phyloP scores from a whole-genome alignment of 2,888 invertebrate species.

The Athetis lepigone region DNA sequence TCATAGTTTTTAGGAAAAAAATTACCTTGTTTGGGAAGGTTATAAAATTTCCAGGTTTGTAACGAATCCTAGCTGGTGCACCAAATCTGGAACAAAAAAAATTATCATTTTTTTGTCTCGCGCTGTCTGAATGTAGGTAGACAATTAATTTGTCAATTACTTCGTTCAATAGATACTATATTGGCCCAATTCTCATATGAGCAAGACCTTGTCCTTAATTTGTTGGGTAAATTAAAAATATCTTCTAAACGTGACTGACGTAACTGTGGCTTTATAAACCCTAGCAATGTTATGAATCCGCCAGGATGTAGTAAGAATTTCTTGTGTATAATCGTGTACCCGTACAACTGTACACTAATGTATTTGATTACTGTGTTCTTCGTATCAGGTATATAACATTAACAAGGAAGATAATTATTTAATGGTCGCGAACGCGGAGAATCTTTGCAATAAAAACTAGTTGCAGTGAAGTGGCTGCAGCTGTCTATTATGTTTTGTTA shows the following conservation, averaged over 20 bases:
- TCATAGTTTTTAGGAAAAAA: slow-evolving; percentile 1
- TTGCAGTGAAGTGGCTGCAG: slow-evolving; percentile 63
- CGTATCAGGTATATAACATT: slow-evolving; percentile 40
- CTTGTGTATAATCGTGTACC: slow-evolving; percentile 37
- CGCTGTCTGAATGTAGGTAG: slow-evolving; percentile 1
- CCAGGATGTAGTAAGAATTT: slow-evolving; percentile 49
- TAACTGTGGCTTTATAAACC: slow-evolving; percentile 31
- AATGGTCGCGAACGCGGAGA: slow-evolving; percentile 38
- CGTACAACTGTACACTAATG: slow-evolving; percentile 22
- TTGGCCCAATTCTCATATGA: slow-evolving; percentile 51
- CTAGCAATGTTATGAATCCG: slow-evolving; percentile 30
- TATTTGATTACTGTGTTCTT: slow-evolving; percentile 51
- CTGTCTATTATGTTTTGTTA: slow-evolving; percentile 66
- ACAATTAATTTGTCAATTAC: slow-evolving; percentile 25
- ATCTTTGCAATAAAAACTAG: slow-evolving; percentile 58
- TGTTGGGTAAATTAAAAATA: slow-evolving; percentile 53
- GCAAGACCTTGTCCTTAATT: slow-evolving; percentile 71
- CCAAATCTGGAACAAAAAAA: slow-evolving; percentile 71
- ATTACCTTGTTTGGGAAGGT: slow-evolving; percentile 64
- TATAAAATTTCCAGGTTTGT: slow-evolving; percentile 71
- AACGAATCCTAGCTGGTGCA: slow-evolving; percentile 33
- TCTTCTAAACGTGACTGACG: slow-evolving; percentile 42
- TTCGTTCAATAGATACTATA: slow-evolving; percentile 53
- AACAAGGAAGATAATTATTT: slow-evolving; percentile 47
- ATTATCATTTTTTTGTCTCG: slow-evolving; percentile 12